A percentile compares a stretch with the other conserved stretches of the same genome.
These are phyloP conservation scores for Anticlea derivata DNA, from an alignment of 2,888 invertebrate genomes.

Conservation along the genomic window DNA sequence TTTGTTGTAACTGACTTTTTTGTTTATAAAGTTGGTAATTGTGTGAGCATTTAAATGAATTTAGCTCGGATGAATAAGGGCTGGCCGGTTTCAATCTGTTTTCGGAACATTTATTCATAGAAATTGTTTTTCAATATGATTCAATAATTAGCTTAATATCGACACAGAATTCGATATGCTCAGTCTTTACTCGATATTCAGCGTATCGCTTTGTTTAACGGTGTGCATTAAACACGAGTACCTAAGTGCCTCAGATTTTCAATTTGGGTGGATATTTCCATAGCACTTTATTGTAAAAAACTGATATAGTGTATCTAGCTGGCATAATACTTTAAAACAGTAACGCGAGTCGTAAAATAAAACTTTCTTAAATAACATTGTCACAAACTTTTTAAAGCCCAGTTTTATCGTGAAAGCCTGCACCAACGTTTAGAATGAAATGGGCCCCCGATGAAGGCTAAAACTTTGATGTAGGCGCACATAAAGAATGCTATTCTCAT, in stretches of 20 bases:
- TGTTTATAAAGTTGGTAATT: not conserved
- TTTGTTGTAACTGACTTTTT: not conserved
- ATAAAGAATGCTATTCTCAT: too few species aligned
- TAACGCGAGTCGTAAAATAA: too few species aligned
- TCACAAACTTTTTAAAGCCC: too few species aligned
- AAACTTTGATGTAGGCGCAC: too few species aligned
- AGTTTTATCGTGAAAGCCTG: too few species aligned
- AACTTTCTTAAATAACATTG: too few species aligned
- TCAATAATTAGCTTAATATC: conserved; percentile 9
- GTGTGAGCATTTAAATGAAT: conserved; percentile 1
- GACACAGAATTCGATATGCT: not conserved
- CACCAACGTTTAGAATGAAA: too few species aligned
- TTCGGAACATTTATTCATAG: conserved; percentile 1
- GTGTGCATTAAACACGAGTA: conserved; percentile 57
- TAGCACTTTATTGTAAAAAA: not conserved
- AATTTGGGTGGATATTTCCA: conserved; percentile 32
- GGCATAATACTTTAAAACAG: too few species aligned
- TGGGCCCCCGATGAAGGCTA: too few species aligned
- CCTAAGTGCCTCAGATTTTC: too few species aligned
- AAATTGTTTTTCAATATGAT: conserved; percentile 11
- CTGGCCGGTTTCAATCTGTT: not conserved
- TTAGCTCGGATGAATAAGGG: conserved; percentile 1
- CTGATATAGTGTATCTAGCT: not conserved
- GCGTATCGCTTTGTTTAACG: conserved; percentile 47
- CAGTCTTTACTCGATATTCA: conserved; percentile 11